Conservation (phyloP, 1,140 invertebrate genomes). For the Eufriesea mexicana region DNA sequence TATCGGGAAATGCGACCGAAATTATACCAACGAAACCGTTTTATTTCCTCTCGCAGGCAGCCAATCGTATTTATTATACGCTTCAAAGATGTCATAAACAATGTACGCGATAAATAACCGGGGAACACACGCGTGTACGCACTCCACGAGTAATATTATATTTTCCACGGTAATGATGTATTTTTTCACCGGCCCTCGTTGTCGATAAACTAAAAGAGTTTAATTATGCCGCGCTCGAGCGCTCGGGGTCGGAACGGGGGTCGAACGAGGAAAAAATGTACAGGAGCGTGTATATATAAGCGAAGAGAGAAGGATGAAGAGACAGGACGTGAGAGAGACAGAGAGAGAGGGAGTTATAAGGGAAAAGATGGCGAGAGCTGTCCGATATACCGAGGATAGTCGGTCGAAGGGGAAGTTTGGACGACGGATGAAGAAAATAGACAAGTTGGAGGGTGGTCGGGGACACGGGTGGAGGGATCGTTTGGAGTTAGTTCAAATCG, state of each 20-base stretch:
- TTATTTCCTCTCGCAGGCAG: not conserved
- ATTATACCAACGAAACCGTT: not conserved
- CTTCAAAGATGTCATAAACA: not conserved
- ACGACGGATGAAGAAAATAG: slow-evolving; percentile 12
- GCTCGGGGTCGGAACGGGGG: no score
- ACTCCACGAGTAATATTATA: not conserved
- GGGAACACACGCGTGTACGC: no score
- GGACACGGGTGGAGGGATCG: not conserved
- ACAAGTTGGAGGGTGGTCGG: not conserved
- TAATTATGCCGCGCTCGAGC: not conserved
- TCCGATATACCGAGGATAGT: not conserved
- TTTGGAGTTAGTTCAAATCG: slow-evolving; percentile 48
- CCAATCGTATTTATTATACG: not conserved
- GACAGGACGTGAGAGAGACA: not conserved
- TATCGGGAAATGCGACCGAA: no score
- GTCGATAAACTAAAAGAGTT: not conserved
- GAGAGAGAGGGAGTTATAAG: not conserved
- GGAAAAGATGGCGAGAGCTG: not conserved
- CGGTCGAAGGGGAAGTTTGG: not conserved
- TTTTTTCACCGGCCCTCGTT: not conserved
- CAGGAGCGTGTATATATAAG: no score
- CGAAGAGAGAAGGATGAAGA: no score
- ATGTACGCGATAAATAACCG: not conserved
- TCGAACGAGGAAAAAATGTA: no score
- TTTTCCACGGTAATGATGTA: not conserved